phyloP scores from a whole-genome alignment of 2,113 vertebrate genomes.

The Heterochromis multidens region DNA sequence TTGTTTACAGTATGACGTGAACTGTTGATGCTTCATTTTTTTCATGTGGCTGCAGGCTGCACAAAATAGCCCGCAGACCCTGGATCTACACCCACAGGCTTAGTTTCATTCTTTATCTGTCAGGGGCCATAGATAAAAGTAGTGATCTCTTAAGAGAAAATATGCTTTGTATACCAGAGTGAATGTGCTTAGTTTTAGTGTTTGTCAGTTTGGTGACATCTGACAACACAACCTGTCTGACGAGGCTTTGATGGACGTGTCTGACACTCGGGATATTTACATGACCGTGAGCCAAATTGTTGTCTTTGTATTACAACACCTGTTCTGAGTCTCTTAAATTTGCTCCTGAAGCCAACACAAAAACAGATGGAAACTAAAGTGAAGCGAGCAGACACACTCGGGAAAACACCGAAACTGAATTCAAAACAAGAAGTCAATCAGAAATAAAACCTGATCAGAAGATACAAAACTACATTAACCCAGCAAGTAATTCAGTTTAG shows the following conservation, averaged over 20 bases:
- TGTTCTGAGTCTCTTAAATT: background rate
- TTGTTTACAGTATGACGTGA: too few species aligned
- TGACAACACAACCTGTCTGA: background rate
- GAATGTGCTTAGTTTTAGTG: background rate
- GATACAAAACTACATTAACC: background rate
- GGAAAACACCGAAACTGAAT: background rate
- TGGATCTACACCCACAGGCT: background rate
- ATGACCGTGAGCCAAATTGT: background rate
- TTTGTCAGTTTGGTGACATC: background rate
- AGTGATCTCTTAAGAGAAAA: background rate
- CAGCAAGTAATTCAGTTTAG: background rate
- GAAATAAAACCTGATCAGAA: background rate
- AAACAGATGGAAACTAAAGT: background rate
- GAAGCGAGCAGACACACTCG: fast-evolving
- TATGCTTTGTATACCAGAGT: background rate
- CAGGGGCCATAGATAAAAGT: background rate
- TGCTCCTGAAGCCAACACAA: background rate
- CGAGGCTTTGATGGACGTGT: background rate
- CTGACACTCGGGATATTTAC: background rate
- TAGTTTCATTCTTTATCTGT: background rate
- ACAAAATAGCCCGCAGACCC: too few species aligned
- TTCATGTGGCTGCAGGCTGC: too few species aligned
- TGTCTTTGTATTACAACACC: background rate
- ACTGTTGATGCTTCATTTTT: too few species aligned
- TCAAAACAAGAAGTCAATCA: background rate